These are phyloP conservation scores for Acronicta aceris DNA, from an alignment of 2,888 invertebrate genomes.

Conservation along the genomic window DNA sequence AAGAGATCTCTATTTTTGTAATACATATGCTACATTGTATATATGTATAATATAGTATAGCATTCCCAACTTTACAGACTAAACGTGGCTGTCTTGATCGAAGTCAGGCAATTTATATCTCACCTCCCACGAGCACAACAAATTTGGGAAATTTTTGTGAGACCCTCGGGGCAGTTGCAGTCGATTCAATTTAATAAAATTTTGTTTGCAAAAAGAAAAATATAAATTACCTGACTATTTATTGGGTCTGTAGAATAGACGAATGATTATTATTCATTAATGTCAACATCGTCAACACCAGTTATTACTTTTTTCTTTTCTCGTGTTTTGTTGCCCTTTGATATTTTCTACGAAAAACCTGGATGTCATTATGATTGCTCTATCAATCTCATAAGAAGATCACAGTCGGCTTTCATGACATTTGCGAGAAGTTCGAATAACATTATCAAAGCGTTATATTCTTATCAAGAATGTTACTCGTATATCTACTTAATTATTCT, in stretches of 20 bases:
- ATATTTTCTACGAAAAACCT: conserved; percentile 13
- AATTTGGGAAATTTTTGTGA: conserved; percentile 34
- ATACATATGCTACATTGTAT: background rate
- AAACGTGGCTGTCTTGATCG: conserved; percentile 13
- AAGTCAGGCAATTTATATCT: conserved; percentile 33
- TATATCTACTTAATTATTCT: too few species aligned
- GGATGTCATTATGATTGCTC: conserved; percentile 34
- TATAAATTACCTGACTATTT: background rate
- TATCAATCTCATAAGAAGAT: conserved; percentile 37
- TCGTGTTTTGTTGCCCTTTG: conserved; percentile 19
- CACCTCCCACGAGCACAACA: conserved; percentile 36
- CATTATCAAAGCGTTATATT: background rate
- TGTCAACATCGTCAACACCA: conserved; percentile 5
- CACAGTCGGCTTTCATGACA: conserved; percentile 24
- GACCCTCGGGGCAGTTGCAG: conserved; percentile 5
- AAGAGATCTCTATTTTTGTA: too few species aligned
- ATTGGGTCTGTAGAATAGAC: too few species aligned
- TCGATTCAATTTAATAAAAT: conserved; percentile 33
- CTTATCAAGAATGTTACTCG: too few species aligned
- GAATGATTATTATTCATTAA: background rate
- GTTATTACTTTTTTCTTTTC: conserved; percentile 10
- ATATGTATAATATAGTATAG: conserved; percentile 4
- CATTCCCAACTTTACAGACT: conserved; percentile 21
- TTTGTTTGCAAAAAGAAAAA: conserved; percentile 22
- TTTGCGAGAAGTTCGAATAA: conserved; percentile 14